Evolutionary conservation across 1,140 invertebrate genomes (phyloP), one percentile per base, ranked within the genome.

Genomic region (Zaprionus nigranus): DNA sequence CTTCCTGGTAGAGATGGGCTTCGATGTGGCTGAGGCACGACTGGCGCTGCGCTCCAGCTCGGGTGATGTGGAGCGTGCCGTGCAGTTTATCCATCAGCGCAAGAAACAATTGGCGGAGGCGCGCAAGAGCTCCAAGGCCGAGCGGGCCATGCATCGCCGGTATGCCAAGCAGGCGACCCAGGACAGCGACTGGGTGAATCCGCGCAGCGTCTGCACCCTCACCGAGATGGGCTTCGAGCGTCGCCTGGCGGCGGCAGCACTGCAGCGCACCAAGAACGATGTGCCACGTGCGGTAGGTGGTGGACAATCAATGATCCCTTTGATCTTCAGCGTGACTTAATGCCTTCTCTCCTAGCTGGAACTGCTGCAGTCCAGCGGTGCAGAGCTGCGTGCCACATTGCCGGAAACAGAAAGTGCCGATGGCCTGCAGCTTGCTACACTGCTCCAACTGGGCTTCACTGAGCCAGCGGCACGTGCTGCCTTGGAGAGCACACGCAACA

Each of bases 181-280:
- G 3, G 75, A 84, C 15, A 54, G 61, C 13, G 77, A 84, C 1
- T 92, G 91, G 90, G 80, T 91, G 0, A 92, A 93, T 81, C 92
- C 92, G 0, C 73, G 90, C 9, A 92, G 88, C 58, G 93, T 95
- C 30, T 93, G 94, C 75, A 94, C 94, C 56, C 75, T 96, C 24
- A 92, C 94, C 28, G 93, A 93, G 36, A 96, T 97, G 96, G 96
- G 96, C 0, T 97, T 94, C 93, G 78, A 93, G 11, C 93, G 93
- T 4, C 92, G 93, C 6, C 86, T 94, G 12, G 94, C 95, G 2
- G 82, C 93, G 0, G 75, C 93, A 11, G 96, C 96, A 1, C 90
- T 97, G 20, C 93, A 94, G 70, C 94, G 94, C 70, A 92, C 94
- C 15, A 95, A 97, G 78, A 97, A 97, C 93, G 93, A 95, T 86